phyloP scores from a whole-genome alignment of 2,888 invertebrate species.

The Galeopsomyia nigrocyanea region DNA sequence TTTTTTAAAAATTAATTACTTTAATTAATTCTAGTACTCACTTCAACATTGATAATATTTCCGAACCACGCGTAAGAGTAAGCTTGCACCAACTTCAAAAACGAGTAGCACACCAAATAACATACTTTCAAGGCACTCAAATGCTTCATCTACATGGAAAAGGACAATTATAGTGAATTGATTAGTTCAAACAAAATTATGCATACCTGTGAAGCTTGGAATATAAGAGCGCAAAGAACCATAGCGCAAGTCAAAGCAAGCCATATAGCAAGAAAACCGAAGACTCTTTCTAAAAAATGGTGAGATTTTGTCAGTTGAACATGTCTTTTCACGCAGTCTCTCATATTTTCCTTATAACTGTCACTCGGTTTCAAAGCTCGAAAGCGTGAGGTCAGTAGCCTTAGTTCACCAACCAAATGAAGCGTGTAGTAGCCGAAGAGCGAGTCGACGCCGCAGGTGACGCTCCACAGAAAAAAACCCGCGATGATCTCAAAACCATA shows the following conservation, averaged over 20 bases:
- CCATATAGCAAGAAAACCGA: slow-evolving; percentile 54
- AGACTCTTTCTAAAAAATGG: slow-evolving; percentile 50
- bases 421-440: slow-evolving; percentile 54
- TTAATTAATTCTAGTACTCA: slow-evolving; percentile 36
- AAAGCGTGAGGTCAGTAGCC: slow-evolving; percentile 48
- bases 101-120: slow-evolving; percentile 31
- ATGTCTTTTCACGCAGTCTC: slow-evolving; percentile 49
- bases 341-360: slow-evolving; percentile 41
- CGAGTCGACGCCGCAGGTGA: slow-evolving; percentile 49
- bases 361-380: slow-evolving; percentile 25
- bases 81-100: slow-evolving; percentile 52
- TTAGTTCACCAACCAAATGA: slow-evolving; percentile 53
- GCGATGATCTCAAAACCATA: slow-evolving; percentile 25
- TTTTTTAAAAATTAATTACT: no score
- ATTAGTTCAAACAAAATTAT: no score
- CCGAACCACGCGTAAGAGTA: slow-evolving; percentile 55
- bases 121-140: slow-evolving; percentile 18
- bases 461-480: slow-evolving; percentile 29
- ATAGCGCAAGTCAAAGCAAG: slow-evolving; percentile 52
- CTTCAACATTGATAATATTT: slow-evolving; percentile 49
- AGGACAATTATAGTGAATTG: background rate
- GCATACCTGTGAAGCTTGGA: slow-evolving; percentile 49
- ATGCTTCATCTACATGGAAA: slow-evolving; percentile 7
- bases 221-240: slow-evolving; percentile 55
- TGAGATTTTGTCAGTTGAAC: slow-evolving; percentile 46